Percentiles rank a stretch among this genome's conserved stretches.
phyloP scores from a whole-genome alignment of 2,888 invertebrate genomes.

The Clepsis dumicolana region DNA sequence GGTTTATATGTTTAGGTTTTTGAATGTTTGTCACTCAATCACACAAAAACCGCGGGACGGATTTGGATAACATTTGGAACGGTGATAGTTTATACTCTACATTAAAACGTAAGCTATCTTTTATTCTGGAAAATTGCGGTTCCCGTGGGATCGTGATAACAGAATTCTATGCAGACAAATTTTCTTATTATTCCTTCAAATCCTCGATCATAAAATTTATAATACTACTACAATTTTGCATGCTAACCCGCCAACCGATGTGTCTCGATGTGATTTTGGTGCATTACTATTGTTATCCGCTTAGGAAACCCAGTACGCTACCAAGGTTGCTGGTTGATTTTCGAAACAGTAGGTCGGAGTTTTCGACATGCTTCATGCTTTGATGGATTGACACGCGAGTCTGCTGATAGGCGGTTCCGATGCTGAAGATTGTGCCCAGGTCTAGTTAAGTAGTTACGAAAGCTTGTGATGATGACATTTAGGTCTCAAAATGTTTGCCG shows the following conservation, averaged over 20 bases:
- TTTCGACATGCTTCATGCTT: slow-evolving; percentile 72
- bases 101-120: too few relatives aligned
- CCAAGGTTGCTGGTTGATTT: slow-evolving; percentile 67
- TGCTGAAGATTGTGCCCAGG: slow-evolving; percentile 45
- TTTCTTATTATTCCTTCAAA: too few relatives aligned
- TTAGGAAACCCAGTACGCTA: slow-evolving; percentile 57
- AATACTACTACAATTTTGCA: background rate
- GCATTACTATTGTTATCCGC: slow-evolving; percentile 55
- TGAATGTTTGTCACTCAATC: too few relatives aligned
- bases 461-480: slow-evolving; percentile 9
- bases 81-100: too few relatives aligned
- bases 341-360: slow-evolving; percentile 67
- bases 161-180: too few relatives aligned
- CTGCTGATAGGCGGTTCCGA: slow-evolving; percentile 54
- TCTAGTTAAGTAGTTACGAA: slow-evolving; percentile 4
- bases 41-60: too few relatives aligned
- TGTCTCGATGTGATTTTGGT: slow-evolving; percentile 33
- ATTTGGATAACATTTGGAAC: too few relatives aligned
- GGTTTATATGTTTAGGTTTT: too few relatives aligned
- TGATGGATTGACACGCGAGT: slow-evolving; percentile 67
- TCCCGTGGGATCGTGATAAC: too few relatives aligned
- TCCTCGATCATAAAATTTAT: background rate
- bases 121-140: too few relatives aligned
- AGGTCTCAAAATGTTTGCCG: background rate
- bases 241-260: slow-evolving; percentile 1